Evolutionary conservation across 1,140 invertebrate species (phyloP), one percentile per base, ranked within the genome.

Genomic region (Macrocentrus cingulum): DNA sequence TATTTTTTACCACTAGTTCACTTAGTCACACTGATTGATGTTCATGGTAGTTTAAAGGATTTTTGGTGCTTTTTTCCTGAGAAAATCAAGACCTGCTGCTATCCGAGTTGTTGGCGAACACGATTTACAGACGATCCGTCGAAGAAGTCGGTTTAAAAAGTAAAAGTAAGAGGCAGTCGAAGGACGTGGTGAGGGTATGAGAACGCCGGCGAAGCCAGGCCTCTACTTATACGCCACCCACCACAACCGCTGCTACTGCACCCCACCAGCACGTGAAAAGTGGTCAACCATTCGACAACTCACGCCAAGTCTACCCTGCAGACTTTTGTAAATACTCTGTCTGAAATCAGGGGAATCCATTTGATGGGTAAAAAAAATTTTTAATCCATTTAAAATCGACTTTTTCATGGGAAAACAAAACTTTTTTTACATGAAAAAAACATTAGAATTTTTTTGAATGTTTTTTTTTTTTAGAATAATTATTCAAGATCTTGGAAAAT

Each of bases 211-310:
- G 72, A 76, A 75, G 59, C 70, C 72, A 74, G 68, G 66, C 76
- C 74, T 77, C 73, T 78, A 78, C 75, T 78, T 78, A 77, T 78
- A 78, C 69, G 67, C 74, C 76, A 77, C 75, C 76, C 76, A 77
- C 75, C 76, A 78, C 69, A 65, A 65, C 53, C 60, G 61, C 65
- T 66, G 60, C 59, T 61, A 68, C 56, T 16, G 61, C 65, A 76
- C 76, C 74, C 76, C 76, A 78, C 76, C 61, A 63, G 23, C 70
- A 75, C 54, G 49, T 66, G 61, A 75, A 75, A 74, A 70, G 66
- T 71, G 66, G 68, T 72, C 72, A 74, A 69, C 66, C 54, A 59
- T 60, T 63, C 57, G 53, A 63, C 52, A 49, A 56, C 46, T 23
- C 44, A 37, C 39, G 37, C 13, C 15, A 20, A 16, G 36, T 7